Evolutionary conservation across 1,140 invertebrate genomes (phyloP).

Genomic region (Cylas formicarius): DNA sequence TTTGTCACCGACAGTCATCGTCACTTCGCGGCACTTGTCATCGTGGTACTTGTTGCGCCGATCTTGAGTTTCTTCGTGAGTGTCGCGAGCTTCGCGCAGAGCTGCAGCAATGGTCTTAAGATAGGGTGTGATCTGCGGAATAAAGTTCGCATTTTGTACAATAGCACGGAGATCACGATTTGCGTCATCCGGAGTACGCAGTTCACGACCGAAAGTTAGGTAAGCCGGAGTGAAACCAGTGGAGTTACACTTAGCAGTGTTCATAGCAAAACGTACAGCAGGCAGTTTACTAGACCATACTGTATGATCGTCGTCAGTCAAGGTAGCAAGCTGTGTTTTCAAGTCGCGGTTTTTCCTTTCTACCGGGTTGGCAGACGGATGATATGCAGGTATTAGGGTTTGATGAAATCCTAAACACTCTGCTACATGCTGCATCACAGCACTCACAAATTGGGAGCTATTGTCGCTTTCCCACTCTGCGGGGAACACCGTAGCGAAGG

Average conservation of each 20-base stretch:
- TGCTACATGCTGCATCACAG: constrained; percentile 36
- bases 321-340: constrained; percentile 12
- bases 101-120: constrained; percentile 16
- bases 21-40: constrained; percentile 11
- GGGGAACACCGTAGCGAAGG: constrained; percentile 18
- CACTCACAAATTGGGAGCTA: constrained; percentile 17
- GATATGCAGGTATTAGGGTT: constrained; percentile 36
- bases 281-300: constrained; percentile 32
- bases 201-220: constrained; percentile 17
- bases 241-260: constrained; percentile 32
- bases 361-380: constrained; percentile 13
- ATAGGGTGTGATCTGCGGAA: constrained; percentile 26
- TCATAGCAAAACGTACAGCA: constrained; percentile 41
- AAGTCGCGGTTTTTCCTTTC: constrained; percentile 38
- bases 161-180: constrained; percentile 11
- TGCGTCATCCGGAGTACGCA: constrained; percentile 13
- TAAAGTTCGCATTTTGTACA: constrained; percentile 6
- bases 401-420: constrained; percentile 34
- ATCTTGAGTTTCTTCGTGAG: constrained; percentile 24
- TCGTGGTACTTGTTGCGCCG: constrained; percentile 23
- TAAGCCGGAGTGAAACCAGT: constrained; percentile 17
- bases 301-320: constrained; percentile 4
- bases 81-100: constrained; percentile 23
- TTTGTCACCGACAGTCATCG: constrained; percentile 26
- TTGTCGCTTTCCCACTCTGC: constrained; percentile 13